Evolutionary conservation across 2,888 invertebrate species (phyloP).

Genomic region (Leucophenga montana): DNA sequence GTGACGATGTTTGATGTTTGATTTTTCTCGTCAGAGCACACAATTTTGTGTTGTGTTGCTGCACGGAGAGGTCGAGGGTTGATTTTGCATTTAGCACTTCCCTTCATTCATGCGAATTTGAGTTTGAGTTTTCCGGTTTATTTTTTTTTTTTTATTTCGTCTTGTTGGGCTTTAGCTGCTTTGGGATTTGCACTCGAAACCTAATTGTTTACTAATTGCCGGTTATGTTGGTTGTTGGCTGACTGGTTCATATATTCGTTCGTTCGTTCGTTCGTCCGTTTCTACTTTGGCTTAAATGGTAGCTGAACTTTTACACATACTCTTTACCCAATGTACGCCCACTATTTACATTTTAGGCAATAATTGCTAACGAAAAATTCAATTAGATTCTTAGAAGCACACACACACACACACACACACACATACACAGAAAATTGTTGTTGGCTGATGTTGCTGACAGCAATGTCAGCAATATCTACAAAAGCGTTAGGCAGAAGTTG

Average conservation of each 20-base stretch:
- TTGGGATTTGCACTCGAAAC: conserved; percentile 66
- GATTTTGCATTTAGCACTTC: conserved; percentile 23
- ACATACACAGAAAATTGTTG: background rate
- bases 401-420: background rate
- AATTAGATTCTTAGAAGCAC: conserved; percentile 44
- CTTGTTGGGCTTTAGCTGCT: conserved; percentile 47
- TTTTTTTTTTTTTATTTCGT: conserved; percentile 12
- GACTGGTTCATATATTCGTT: too few species aligned
- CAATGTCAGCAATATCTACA: too few species aligned
- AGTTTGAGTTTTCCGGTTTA: background rate
- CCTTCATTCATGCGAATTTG: too few species aligned
- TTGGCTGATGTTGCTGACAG: background rate
- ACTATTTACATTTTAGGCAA: conserved; percentile 65
- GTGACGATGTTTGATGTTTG: conserved; percentile 31
- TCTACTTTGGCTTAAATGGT: conserved; percentile 22
- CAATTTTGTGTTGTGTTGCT: conserved; percentile 8
- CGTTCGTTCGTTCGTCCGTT: too few species aligned
- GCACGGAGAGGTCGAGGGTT: conserved; percentile 37
- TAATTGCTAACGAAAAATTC: conserved; percentile 60
- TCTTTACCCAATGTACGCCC: conserved; percentile 39
- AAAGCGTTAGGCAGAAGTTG: too few species aligned
- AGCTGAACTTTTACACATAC: background rate
- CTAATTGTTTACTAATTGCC: conserved; percentile 67
- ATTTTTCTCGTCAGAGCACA: conserved; percentile 30
- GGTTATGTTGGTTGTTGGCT: conserved; percentile 39